Evolutionary conservation across 53 echinoderm and acorn worm species (phyloP).

Genomic region (Holothuria scabra): DNA sequence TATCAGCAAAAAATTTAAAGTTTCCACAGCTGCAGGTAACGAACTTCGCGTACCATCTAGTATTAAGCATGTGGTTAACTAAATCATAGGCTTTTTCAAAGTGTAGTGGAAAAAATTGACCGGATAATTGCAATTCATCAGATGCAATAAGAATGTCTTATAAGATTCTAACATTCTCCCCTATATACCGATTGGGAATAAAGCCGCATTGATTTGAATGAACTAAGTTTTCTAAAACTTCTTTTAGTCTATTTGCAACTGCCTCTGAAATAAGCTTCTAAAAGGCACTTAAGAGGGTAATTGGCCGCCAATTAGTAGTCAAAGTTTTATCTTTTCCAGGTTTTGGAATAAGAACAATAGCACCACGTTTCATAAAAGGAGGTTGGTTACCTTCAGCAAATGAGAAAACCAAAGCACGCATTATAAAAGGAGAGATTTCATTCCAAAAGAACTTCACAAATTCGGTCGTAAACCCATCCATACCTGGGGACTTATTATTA

Average conservation of each 20-base stretch:
- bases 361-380: neutral
- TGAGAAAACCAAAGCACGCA: neutral
- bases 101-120: too few relatives aligned
- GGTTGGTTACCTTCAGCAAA: neutral
- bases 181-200: neutral
- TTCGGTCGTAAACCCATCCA: constrained; percentile 17
- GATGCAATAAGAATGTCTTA: neutral
- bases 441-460: too few relatives aligned
- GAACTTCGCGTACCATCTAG: too few relatives aligned
- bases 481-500: constrained; percentile 22
- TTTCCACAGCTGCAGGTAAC: too few relatives aligned
- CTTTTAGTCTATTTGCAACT: neutral
- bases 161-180: neutral
- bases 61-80: neutral
- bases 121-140: neutral
- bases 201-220: constrained; percentile 1
- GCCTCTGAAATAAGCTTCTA: neutral
- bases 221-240: neutral
- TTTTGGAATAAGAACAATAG: neutral
- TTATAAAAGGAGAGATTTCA: neutral
- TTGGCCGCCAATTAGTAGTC: constrained; percentile 1
- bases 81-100: too few relatives aligned
- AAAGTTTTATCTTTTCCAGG: neutral
- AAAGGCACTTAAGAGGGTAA: constrained; percentile 8
- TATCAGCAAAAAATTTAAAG: too few relatives aligned